These are phyloP conservation scores for Mythimna albipuncta DNA, from an alignment of 2,888 invertebrate genomes.

Conservation along the genomic window DNA sequence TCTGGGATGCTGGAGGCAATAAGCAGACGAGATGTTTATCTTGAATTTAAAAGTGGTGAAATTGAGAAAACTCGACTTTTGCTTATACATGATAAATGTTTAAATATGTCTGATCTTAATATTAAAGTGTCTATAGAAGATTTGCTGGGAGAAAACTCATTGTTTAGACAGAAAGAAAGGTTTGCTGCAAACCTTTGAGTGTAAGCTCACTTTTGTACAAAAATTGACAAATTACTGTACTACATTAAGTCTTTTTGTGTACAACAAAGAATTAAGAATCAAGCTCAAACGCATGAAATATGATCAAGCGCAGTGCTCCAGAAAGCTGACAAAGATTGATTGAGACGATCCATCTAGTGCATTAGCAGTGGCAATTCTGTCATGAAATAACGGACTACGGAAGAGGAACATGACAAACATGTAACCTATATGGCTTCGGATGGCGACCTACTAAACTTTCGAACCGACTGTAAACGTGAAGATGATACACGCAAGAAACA, in stretches of 20 bases:
- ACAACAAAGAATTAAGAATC: too few relatives aligned
- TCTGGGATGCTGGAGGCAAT: neutral
- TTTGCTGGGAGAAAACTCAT: too few relatives aligned
- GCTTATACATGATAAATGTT: neutral
- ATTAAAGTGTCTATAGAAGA: neutral
- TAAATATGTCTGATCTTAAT: neutral
- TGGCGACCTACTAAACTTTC: constrained; percentile 56
- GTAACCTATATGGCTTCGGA: constrained; percentile 56
- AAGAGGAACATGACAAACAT: constrained; percentile 53
- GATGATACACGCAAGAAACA: constrained; percentile 31
- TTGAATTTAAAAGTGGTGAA: neutral
- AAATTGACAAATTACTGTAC: too few relatives aligned
- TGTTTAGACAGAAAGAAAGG: too few relatives aligned
- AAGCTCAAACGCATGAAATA: constrained; percentile 1
- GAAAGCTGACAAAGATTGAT: constrained; percentile 49
- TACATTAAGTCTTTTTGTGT: too few relatives aligned
- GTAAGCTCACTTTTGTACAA: too few relatives aligned
- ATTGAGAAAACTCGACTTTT: neutral
- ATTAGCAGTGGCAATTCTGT: constrained; percentile 34
- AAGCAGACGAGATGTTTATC: constrained; percentile 9
- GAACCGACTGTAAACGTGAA: constrained; percentile 28
- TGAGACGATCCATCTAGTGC: constrained; percentile 33
- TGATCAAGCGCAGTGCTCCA: constrained; percentile 31
- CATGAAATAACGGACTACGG: constrained; percentile 35
- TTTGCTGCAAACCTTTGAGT: too few relatives aligned